Evolutionary conservation across 2,113 vertebrate genomes (phyloP).

Genomic region (Copsychus sechellarum): DNA sequence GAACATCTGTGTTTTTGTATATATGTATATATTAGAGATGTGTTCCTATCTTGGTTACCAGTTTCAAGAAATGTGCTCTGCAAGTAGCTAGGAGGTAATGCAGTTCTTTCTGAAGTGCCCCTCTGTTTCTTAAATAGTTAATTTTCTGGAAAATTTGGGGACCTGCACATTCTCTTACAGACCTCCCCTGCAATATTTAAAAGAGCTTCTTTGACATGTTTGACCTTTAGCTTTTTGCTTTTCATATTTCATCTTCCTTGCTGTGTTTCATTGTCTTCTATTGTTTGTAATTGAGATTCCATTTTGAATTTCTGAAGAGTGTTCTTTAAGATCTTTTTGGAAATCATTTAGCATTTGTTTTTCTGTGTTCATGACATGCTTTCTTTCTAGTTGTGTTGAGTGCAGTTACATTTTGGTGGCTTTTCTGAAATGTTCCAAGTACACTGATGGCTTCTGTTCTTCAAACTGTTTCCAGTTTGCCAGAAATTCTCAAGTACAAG

Average conservation of each 20-base stretch:
- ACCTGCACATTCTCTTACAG: not conserved
- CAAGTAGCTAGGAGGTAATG: not conserved
- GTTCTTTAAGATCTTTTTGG: not conserved
- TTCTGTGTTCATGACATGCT: not conserved
- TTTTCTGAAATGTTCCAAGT: not conserved
- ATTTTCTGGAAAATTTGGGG: not conserved
- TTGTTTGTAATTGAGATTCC: not conserved
- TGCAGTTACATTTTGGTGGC: not conserved
- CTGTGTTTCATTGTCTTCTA: not conserved
- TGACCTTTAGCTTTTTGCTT: not conserved
- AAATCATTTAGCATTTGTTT: not conserved
- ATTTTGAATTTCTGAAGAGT: not conserved
- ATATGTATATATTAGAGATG: accelerated
- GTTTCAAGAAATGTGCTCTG: not conserved
- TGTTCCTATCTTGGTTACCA: not conserved
- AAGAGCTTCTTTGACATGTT: not conserved
- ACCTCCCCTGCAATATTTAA: not conserved
- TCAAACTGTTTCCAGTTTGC: not conserved
- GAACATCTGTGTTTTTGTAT: not conserved
- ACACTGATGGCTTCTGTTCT: not conserved
- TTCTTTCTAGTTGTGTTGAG: not conserved
- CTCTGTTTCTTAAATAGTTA: not conserved
- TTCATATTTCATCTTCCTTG: not conserved
- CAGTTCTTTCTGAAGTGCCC: not conserved
- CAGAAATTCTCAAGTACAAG: not conserved